Evolutionary conservation across 2,797 vertebrate genomes (phyloP), one percentile per base, ranked within the genome.

Genomic region (Chrosomus eos): DNA sequence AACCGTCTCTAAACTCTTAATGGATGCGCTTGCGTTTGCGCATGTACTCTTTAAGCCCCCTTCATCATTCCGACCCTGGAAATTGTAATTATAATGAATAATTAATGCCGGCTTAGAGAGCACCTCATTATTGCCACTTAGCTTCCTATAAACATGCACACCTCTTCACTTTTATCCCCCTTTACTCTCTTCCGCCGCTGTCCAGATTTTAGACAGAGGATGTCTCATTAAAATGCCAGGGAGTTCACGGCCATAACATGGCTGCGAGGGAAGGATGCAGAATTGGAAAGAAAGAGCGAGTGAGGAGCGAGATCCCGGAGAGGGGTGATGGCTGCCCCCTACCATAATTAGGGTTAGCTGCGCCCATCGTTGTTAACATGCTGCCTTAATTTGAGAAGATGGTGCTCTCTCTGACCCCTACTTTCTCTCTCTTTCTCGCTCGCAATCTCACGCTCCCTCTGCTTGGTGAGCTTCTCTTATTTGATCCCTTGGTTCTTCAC

Each of bases 291-390:
- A 89, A 90, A 88, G 91, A 91, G 87, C 55, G 68, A 72, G 85
- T 28, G 38, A 91, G 92, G 83, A 77, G 81, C 43, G 43, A 91
- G 92, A 91, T 94, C 93, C 93, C 66, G 71, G 91, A 89, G 91
- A 90, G 91, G 84, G 82, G 83, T 72, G 88, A 85, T 80, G 85
- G 83, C 83, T 88, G 89, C 89, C 70, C 88, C 89, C 86, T 83
- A 83, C 90, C 58, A 92, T 94, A 95, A 95, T 95, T 95, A 95
- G 93, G 92, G 90, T 93, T 93, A 94, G 93, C 91, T 91, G 90
- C 93, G 93, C 90, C 90, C 91, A 91, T 91, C 89, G 92, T 92
- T 94, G 94, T 95, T 95, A 94, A 94, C 94, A 93, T 91, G 88
- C 89, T 89, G 89, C 90, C 92, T 93, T 94, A 94, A 93, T 94